These are phyloP conservation scores for Margaritifera margaritifera DNA, from an alignment of 2,888 invertebrate genomes.

Conservation along the genomic window DNA sequence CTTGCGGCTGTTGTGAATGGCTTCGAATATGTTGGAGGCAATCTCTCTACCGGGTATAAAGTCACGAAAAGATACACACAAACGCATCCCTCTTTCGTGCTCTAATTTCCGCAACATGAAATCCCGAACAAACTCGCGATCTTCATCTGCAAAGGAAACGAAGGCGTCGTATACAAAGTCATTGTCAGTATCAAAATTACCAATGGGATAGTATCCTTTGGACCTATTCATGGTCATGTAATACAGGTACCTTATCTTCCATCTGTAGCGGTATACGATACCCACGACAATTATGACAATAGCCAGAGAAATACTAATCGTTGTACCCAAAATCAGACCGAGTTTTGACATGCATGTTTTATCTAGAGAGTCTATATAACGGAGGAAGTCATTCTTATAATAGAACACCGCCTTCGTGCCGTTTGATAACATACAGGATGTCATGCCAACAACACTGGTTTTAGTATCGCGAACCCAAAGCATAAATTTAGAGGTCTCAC, in stretches of 20 bases:
- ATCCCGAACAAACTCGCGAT: constrained; percentile 17
- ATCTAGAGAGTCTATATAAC: no score
- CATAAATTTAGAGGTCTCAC: no score
- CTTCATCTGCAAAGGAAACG: constrained; percentile 29
- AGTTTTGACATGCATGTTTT: no score
- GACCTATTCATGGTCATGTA: constrained; percentile 23
- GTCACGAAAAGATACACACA: constrained; percentile 43
- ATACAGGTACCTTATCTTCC: constrained; percentile 34
- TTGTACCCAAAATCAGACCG: no score
- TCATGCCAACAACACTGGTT: no score
- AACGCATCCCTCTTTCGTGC: constrained; percentile 15
- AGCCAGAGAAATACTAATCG: no score
- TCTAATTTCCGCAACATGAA: constrained; percentile 17
- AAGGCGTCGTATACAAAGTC: constrained; percentile 39
- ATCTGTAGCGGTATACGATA: constrained; percentile 26
- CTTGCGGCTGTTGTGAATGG: constrained; percentile 41
- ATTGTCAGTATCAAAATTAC: not conserved
- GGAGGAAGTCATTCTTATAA: no score
- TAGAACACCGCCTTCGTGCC: no score
- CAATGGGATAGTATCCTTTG: constrained; percentile 7
- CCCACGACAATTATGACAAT: constrained; percentile 14
- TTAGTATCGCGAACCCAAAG: no score
- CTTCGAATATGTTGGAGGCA: constrained; percentile 40
- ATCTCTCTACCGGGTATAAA: constrained; percentile 43
- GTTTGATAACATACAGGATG: no score